Evolutionary conservation across 2,888 invertebrate genomes (phyloP), one percentile per base, ranked within the genome.

Genomic region (Mesoligia furuncula): DNA sequence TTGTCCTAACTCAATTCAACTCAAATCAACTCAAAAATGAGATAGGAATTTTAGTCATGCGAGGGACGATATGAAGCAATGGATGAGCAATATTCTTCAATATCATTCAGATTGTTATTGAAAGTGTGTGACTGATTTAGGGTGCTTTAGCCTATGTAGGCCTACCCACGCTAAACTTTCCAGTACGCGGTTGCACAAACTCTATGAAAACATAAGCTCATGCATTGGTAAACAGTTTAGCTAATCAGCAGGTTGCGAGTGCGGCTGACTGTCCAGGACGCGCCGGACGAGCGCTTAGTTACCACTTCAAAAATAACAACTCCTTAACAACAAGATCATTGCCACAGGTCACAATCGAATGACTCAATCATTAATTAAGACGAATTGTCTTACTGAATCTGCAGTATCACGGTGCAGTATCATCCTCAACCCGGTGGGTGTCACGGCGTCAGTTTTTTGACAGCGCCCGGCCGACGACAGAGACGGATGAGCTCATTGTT

Each of bases 401-500:
- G 72, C 83, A 64, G 62, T 67, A 45, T 85, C 78, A 85, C 57
- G 45, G 59, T 82, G 83, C 85, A 85, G 62, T 71, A 61, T 71
- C 66, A 67, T 77, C 17, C 15, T 54, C 64, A 27, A 48, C 54
- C 57, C 65, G 54, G 83, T 85, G 84, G 84, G 84, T 85, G 84
- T 88, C 45, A 64, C 59, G 31, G 70, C 76, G 72, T 65, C 85
- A 77, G 67, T 77, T 81, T 85, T 87, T 88, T 88, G 86, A 81
- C 77, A 73, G 72, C 27, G 85, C 77, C 81, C 82, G 70, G 77
- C 82, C 85, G 81, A 79, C 75, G 85, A 85, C 90, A 86, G 77
- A 88, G 91, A 92, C 83, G 86, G 73, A 92, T 90, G 92, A 87
- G 85, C 81, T 90, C 91, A 93, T 93, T 93, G 93, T 93, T 86